These are phyloP conservation scores for Rhizomys pruinosus DNA, from an alignment of 2,113 vertebrate species.

Conservation along the genomic window DNA sequence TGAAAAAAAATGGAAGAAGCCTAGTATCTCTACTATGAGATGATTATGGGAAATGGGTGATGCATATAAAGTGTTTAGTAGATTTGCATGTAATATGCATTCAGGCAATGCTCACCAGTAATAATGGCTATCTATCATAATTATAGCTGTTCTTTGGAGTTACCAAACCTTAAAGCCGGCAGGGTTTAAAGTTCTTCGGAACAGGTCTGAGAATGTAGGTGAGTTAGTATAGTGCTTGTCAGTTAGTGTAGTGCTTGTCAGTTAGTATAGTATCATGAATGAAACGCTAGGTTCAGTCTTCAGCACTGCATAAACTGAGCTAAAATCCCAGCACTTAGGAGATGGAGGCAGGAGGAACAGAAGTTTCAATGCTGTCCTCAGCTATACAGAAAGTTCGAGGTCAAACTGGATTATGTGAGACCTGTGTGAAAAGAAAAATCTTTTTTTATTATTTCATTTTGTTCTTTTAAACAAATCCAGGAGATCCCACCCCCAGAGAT, in stretches of 20 bases:
- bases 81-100: not conserved
- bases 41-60: not conserved
- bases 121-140: not conserved
- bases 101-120: not conserved
- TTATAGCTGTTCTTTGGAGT: not conserved
- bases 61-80: slow-evolving; percentile 11
- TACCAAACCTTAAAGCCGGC: not conserved
- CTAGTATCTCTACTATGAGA: not conserved
- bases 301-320: not conserved
- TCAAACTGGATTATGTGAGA: not conserved
- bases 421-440: not conserved
- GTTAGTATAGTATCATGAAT: not conserved
- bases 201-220: not conserved
- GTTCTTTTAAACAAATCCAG: slow-evolving; percentile 9
- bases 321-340: not conserved
- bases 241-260: not conserved
- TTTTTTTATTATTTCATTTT: not conserved
- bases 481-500: not conserved
- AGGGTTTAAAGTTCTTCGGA: not conserved
- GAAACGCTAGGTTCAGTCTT: not conserved
- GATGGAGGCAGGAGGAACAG: not conserved
- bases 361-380: not conserved
- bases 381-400: not conserved
- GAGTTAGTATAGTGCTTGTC: not conserved
- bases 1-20: slow-evolving; percentile 22